phyloP scores from a whole-genome alignment of 35 echinoderm and acorn worm species.

The Apostichopus parvimensis region DNA sequence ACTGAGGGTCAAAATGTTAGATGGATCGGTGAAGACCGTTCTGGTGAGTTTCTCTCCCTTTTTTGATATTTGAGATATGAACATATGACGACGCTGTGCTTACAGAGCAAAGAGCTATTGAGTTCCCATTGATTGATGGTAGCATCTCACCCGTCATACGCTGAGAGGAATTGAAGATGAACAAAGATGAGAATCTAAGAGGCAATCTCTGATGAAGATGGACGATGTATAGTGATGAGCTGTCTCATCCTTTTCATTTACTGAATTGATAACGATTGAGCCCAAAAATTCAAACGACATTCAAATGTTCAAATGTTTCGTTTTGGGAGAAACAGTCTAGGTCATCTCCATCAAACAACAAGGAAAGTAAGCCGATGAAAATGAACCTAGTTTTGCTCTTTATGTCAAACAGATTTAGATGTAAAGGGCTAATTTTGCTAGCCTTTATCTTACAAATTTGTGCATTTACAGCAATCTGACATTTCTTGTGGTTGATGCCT shows the following conservation, averaged over 20 bases:
- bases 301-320: no score
- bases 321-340: no score
- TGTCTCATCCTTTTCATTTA: neutral
- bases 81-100: neutral
- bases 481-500: no score
- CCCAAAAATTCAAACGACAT: no score
- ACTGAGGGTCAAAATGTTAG: slow-evolving; percentile 92
- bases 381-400: no score
- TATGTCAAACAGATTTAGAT: no score
- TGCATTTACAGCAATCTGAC: no score
- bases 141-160: neutral
- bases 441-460: no score
- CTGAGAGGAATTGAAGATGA: neutral
- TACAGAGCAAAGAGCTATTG: neutral
- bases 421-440: no score
- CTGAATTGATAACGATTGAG: neutral
- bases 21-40: slow-evolving; percentile 89
- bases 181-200: neutral
- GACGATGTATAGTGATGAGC: neutral
- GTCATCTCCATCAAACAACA: no score
- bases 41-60: slow-evolving; percentile 74
- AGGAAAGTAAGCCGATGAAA: no score
- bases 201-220: neutral
- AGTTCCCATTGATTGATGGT: slow-evolving; percentile 5
- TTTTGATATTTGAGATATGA: neutral